Base-by-base conservation (phyloP, 2,888 invertebrate species). In the Hanleya hanleyi region DNA sequence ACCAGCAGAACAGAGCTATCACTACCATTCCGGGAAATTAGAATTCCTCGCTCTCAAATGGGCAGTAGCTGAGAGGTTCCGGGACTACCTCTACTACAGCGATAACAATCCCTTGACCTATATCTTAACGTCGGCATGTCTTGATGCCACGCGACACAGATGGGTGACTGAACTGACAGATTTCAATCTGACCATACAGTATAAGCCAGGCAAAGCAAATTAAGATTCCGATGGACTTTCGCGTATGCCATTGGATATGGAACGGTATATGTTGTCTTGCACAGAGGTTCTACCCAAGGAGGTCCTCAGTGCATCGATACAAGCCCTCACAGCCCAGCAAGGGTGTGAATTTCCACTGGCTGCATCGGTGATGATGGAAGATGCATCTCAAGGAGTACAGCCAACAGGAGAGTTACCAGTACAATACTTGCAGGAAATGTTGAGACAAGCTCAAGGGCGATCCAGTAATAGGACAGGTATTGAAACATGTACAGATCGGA, bases 1-100 rank as follows among this genome's bases (percentile, higher is more conserved):
- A 6, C 62, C 68, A 18, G 49, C 62, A n/a, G 71, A 67, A 22
- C 9, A 67, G 12, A 67, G 41, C 12, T 67, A 62, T 35, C 15
- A 62, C 36, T 33, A 57, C 12, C 73, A 73, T 41, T 69, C 69
- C 0, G 69, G 69, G 7, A 73, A 73, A 66, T 33, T 73, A 5
- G 73, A 73, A 37, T 70, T 70, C 51, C 50, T 74, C 9, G 74
- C 70, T 26, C 62, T 70, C 6, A 74, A 74, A 32, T 74, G 74
- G 74, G 70, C 74, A 0, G 50, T 74, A n/a, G 29, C 47, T 12
- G 74, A 74, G 38, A 29, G 50, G 7, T 74, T 74, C 33, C 38
- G 67, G n/a, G 70, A 74, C 62, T 73, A 73, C 33, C 33, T 73
- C 9, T 73, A 70, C 38, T 73, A 73, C 47, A 73, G 50, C 1